phyloP scores from a whole-genome alignment of 2,113 vertebrate species.

The Aplodontia rufa region DNA sequence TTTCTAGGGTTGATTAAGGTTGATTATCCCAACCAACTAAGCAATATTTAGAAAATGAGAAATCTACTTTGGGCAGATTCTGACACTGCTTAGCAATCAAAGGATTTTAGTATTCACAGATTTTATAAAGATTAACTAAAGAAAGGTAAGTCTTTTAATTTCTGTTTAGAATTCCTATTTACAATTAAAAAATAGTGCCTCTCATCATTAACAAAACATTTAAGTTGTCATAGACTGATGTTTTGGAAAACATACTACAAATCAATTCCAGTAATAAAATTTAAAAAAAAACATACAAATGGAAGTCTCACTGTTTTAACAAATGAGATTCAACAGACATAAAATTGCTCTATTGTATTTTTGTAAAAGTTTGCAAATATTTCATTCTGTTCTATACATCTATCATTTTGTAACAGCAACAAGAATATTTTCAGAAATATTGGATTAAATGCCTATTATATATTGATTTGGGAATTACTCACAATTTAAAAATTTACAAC shows the following conservation, averaged over 20 bases:
- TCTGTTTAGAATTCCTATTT: constrained; percentile 15
- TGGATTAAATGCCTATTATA: neutral
- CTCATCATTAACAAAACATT: constrained; percentile 5
- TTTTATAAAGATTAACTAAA: neutral
- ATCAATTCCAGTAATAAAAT: constrained; percentile 10
- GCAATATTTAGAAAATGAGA: constrained; percentile 4
- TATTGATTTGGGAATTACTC: neutral
- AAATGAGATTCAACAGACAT: neutral
- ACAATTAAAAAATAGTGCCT: neutral
- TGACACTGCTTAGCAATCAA: neutral
- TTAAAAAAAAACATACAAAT: neutral
- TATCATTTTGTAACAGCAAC: neutral
- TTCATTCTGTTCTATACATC: neutral
- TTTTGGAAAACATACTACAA: neutral
- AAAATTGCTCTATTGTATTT: neutral
- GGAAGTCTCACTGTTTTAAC: neutral
- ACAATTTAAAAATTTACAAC: neutral
- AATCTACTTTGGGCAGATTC: neutral
- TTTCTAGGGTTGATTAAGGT: neutral
- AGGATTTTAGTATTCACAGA: neutral
- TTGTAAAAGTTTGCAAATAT: neutral
- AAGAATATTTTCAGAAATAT: neutral
- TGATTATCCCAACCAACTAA: neutral
- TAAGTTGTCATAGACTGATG: neutral
- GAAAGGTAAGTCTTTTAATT: neutral